These are phyloP conservation scores for Tipula confusa DNA, from an alignment of 2,888 invertebrate species.

Conservation along the genomic window DNA sequence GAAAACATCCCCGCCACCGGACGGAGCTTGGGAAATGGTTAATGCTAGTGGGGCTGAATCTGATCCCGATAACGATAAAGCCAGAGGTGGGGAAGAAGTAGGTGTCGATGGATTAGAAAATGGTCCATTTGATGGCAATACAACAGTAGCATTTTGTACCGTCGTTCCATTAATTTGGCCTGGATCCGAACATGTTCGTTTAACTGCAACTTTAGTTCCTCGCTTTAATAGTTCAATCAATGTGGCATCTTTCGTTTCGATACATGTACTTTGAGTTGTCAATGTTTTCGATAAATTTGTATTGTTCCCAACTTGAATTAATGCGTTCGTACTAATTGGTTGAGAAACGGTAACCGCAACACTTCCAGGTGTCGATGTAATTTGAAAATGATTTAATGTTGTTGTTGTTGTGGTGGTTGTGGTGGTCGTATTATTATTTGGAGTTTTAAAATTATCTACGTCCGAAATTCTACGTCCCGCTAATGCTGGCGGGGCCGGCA, in stretches of 20 bases:
- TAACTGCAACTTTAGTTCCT: constrained; percentile 65
- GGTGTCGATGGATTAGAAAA: constrained; percentile 50
- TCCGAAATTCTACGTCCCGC: constrained; percentile 46
- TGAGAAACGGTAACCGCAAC: constrained; percentile 40
- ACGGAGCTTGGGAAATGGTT: constrained; percentile 45
- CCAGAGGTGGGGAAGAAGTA: constrained; percentile 51
- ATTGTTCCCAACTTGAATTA: not conserved
- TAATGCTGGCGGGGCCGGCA: constrained; percentile 49
- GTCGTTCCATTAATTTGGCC: constrained; percentile 52
- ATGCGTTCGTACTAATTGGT: constrained; percentile 49
- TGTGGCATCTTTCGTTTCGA: constrained; percentile 63
- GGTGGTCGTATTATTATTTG: constrained; percentile 39
- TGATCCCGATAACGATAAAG: constrained; percentile 42
- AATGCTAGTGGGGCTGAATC: constrained; percentile 45
- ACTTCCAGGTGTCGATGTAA: constrained; percentile 42
- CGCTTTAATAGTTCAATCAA: constrained; percentile 73
- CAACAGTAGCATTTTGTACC: constrained; percentile 35
- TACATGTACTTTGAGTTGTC: not conserved
- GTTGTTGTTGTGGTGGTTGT: constrained; percentile 32
- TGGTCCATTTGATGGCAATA: constrained; percentile 35
- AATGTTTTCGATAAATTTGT: not conserved
- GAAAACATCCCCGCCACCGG: constrained; percentile 56
- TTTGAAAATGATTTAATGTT: not conserved
- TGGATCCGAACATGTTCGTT: constrained; percentile 69
- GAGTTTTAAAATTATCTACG: constrained; percentile 47